A percentile compares a stretch with the other conserved stretches of the same genome.
These are phyloP conservation scores for Mastacembelus armatus DNA, from an alignment of 2,797 vertebrate genomes.

Conservation along the genomic window DNA sequence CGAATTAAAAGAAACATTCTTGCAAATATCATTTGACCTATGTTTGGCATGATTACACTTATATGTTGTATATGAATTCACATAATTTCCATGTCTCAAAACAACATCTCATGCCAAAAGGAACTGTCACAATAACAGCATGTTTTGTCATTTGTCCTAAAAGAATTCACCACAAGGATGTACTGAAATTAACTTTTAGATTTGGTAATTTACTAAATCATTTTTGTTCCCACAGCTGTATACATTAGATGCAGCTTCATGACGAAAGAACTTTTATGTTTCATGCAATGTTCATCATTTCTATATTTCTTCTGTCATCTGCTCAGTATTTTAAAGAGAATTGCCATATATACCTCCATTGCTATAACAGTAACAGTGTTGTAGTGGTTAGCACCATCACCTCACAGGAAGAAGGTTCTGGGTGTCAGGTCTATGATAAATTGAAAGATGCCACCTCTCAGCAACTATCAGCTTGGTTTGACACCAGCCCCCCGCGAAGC, in stretches of 20 bases:
- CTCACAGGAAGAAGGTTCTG: no score
- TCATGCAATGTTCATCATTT: no score
- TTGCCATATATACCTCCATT: not conserved
- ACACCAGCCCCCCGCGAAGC: no score
- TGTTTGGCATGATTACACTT: not conserved
- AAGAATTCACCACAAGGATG: not conserved
- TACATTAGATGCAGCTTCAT: not conserved
- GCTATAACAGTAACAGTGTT: no score
- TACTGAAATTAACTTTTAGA: not conserved
- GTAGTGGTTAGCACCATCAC: no score
- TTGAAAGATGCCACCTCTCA: no score
- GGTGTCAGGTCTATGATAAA: no score
- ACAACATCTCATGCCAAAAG: not conserved
- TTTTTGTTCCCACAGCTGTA: not conserved
- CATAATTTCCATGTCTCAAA: not conserved
- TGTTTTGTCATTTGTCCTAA: slow-evolving; percentile 2
- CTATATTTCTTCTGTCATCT: no score
- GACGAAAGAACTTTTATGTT: no score
- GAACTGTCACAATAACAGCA: not conserved
- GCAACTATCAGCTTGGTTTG: no score
- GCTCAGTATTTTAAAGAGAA: slow-evolving; percentile 16
- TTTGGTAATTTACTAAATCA: not conserved
- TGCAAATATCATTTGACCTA: not conserved
- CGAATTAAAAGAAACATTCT: no score
- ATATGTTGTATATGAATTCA: not conserved